Evolutionary conservation across 2,888 invertebrate species (phyloP), one percentile per base, ranked within the genome.

Genomic region (Neria commutata): DNA sequence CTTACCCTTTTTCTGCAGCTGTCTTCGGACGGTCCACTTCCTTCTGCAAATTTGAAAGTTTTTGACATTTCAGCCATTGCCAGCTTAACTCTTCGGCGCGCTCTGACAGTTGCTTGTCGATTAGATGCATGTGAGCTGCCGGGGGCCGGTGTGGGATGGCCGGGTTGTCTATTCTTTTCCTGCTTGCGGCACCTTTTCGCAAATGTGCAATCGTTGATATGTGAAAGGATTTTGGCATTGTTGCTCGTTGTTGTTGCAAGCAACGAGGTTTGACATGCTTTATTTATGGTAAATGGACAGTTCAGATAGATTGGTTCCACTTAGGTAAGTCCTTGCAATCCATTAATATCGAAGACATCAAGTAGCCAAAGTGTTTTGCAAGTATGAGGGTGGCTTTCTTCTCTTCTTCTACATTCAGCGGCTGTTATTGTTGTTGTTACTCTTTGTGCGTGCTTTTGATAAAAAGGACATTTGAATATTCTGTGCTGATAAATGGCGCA

Each of bases 201-300:
- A 29, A 29, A 29, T 11, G 11, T 6, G 29, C 29, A 29, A 29
- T 11, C 6, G 11, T 6, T 29, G 29, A 29, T 29, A 29, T 29
- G 29, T 8, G 14, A 42, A 42, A 42, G 19, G 42, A 19, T 42
- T 42, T 42, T 3, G 4, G 37, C n/a, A 14, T 37, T n/a, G 6
- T 37, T 37, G 37, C n/a, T 37, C n/a, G 4, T n/a, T 37, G 37
- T 37, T 37, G 37, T 37, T 37, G 37, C 16, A n/a, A n/a, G n/a
- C n/a, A n/a, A n/a, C 8, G 16, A 47, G n/a, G 25, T 49, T 54
- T 48, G n/a, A 54, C 63, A 61, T 66, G 60, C 51, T 61, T 64
- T 68, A 65, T 68, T 67, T 67, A 68, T 64, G 61, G 60, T 51
- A 59, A 64, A 63, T 61, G 65, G 67, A 65, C 67, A 66, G 64